Conservation (phyloP, 1,140 invertebrate genomes). For the Zaprionus inermis region DNA sequence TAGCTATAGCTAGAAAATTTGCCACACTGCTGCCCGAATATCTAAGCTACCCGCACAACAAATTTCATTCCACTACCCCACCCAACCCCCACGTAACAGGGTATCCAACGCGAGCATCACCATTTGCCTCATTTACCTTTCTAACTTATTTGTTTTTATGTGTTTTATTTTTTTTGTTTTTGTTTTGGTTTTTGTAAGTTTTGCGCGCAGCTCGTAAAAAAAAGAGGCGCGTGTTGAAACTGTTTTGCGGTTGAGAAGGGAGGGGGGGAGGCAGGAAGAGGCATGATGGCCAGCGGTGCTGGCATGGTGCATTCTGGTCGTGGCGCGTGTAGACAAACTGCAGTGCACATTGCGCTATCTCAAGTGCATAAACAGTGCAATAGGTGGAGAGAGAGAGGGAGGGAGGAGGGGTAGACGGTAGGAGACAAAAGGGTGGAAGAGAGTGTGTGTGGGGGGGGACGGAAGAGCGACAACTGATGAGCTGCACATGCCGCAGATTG, state of each 20-base stretch:
- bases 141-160: conserved; percentile 19
- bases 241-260: not conserved
- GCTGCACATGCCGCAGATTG: conserved; percentile 32
- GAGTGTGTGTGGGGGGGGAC: not conserved
- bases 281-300: too few species aligned
- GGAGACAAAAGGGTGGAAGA: not conserved
- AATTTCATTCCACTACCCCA: not conserved
- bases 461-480: conserved; percentile 12
- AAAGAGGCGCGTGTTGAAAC: conserved; percentile 58
- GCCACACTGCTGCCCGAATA: not conserved
- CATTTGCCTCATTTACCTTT: not conserved
- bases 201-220: conserved; percentile 62
- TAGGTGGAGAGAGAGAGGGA: not conserved
- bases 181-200: conserved; percentile 59
- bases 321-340: conserved; percentile 67
- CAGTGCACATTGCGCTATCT: conserved; percentile 60
- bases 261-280: not conserved
- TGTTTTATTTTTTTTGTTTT: conserved; percentile 14
- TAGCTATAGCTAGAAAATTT: not conserved
- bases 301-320: conserved; percentile 32
- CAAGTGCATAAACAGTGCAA: conserved; percentile 60
- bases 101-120: not conserved
- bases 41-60: not conserved
- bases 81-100: not conserved
- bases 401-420: not conserved